Evolutionary conservation across 2,888 invertebrate species (phyloP).

Genomic region (Drosophila tanythrix): DNA sequence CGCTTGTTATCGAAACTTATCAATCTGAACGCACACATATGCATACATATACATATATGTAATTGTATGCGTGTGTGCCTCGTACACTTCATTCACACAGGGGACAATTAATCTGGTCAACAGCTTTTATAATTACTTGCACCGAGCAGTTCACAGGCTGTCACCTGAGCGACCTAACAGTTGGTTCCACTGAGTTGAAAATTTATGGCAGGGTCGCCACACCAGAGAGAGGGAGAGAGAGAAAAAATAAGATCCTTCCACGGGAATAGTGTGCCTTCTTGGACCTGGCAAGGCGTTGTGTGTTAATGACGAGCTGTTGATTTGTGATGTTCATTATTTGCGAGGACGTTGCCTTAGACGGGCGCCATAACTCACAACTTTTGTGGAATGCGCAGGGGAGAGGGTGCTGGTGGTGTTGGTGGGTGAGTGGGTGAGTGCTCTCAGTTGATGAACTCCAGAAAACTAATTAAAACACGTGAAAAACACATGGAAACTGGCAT

Average conservation of each 20-base stretch:
- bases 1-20: not conserved
- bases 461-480: slow-evolving; percentile 78
- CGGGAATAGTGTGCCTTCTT: slow-evolving; percentile 8
- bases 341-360: slow-evolving; percentile 28
- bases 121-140: slow-evolving; percentile 72
- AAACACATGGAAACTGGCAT: slow-evolving; percentile 59
- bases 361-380: slow-evolving; percentile 57
- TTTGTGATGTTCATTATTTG: slow-evolving; percentile 78
- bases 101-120: slow-evolving; percentile 71
- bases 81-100: slow-evolving; percentile 18
- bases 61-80: slow-evolving; percentile 6
- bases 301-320: slow-evolving; percentile 77
- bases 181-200: slow-evolving; percentile 76
- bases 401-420: not conserved
- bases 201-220: slow-evolving; percentile 55
- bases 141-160: slow-evolving; percentile 19
- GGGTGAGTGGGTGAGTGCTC: slow-evolving; percentile 8
- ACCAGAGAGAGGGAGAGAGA: not conserved
- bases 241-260: not conserved
- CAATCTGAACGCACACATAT: not conserved
- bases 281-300: slow-evolving; percentile 49
- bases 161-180: slow-evolving; percentile 20
- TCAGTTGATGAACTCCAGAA: slow-evolving; percentile 74
- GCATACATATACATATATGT: not conserved
- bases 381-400: slow-evolving; percentile 16